Evolutionary conservation across 1,140 invertebrate genomes (phyloP).

Genomic region (Globodera ellingtonae): DNA sequence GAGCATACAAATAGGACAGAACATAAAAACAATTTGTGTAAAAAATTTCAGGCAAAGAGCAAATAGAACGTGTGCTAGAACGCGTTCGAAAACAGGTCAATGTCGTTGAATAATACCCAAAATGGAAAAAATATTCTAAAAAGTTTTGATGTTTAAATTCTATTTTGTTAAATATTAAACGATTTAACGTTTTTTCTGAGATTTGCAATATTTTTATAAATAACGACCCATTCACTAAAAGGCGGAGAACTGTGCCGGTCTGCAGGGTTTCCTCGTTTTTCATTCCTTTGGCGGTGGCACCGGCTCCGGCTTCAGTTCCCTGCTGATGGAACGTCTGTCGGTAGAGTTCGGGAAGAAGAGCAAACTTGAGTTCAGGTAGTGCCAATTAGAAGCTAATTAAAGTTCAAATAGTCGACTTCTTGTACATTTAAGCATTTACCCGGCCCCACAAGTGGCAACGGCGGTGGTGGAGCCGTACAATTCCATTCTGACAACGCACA

Average conservation of each 20-base stretch:
- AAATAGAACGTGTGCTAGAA: conserved; percentile 66
- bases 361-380: conserved; percentile 76
- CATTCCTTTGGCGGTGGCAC: conserved; percentile 88
- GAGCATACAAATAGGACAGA: neutral
- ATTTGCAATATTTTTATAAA: neutral
- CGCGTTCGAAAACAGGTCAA: conserved; percentile 39
- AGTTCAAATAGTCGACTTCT: no score
- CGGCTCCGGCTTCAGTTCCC: conserved; percentile 82
- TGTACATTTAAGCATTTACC: conserved; percentile 74
- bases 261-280: conserved; percentile 85
- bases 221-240: neutral
- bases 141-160: neutral
- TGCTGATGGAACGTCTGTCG: conserved; percentile 84
- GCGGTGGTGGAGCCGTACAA: conserved; percentile 45
- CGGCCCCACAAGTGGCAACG: conserved; percentile 78
- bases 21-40: neutral
- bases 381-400: neutral
- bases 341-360: conserved; percentile 87
- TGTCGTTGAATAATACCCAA: neutral
- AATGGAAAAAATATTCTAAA: neutral
- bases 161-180: no score
- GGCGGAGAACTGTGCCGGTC: conserved; percentile 67
- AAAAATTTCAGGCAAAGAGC: conserved; percentile 72
- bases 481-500: conserved; percentile 48
- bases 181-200: neutral